Evolutionary conservation across 2,888 invertebrate genomes (phyloP).

Genomic region (Onchidella celtica): DNA sequence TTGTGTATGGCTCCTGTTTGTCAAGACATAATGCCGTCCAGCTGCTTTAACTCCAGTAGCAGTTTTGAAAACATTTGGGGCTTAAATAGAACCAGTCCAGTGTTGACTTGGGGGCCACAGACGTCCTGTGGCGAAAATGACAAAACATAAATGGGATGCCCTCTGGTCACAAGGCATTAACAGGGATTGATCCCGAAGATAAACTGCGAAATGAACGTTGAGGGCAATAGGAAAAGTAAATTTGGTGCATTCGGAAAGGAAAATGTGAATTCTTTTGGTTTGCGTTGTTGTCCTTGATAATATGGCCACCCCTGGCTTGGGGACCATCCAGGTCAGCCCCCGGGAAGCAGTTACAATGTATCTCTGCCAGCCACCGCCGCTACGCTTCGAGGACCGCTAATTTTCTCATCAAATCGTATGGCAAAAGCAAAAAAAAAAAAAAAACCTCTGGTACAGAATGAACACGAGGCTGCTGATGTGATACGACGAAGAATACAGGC

Average conservation of each 20-base stretch:
- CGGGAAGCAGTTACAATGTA: not conserved
- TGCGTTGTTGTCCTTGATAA: not conserved
- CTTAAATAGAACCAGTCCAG: too few species aligned
- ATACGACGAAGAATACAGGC: too few species aligned
- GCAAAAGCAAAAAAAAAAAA: not conserved
- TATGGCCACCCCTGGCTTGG: not conserved
- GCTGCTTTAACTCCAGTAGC: too few species aligned
- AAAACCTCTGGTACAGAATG: not conserved
- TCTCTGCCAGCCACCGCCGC: not conserved
- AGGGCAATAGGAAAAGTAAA: not conserved
- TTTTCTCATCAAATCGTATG: not conserved
- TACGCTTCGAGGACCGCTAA: not conserved
- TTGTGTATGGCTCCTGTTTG: too few species aligned
- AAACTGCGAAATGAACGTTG: not conserved
- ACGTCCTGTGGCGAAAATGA: too few species aligned
- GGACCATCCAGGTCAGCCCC: not conserved
- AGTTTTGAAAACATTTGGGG: too few species aligned
- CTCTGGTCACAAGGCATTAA: too few species aligned
- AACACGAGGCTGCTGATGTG: not conserved
- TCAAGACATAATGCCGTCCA: too few species aligned
- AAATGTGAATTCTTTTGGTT: not conserved
- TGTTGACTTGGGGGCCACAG: too few species aligned
- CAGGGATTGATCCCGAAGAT: not conserved
- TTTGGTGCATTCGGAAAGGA: not conserved
- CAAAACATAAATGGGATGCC: too few species aligned